Conservation (phyloP, 2,113 vertebrate genomes). For the Calidris pugnax region DNA sequence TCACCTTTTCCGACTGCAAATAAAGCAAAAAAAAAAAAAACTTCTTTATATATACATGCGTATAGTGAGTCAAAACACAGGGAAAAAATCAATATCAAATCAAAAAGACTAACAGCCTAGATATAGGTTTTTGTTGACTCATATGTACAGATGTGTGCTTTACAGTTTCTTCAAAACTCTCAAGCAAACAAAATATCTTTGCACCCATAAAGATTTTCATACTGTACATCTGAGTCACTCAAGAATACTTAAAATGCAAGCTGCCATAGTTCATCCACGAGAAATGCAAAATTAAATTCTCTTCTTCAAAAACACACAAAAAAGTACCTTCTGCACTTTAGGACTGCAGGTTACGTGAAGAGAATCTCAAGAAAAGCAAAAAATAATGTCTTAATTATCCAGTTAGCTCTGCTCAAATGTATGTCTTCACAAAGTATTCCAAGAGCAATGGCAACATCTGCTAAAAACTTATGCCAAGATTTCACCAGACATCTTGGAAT, state of each 20-base stretch:
- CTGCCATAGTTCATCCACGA: neutral
- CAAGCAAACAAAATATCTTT: constrained; percentile 72
- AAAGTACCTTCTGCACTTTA: constrained; percentile 20
- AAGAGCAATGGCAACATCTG: constrained; percentile 74
- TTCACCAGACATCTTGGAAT: constrained; percentile 68
- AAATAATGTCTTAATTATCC: constrained; percentile 16
- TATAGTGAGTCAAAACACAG: constrained; percentile 25
- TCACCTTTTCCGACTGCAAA: constrained; percentile 89
- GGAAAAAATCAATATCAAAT: constrained; percentile 13
- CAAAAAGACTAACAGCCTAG: constrained; percentile 54
- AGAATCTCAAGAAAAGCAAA: constrained; percentile 15
- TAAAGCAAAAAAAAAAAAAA: constrained; percentile 28
- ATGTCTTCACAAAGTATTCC: constrained; percentile 45
- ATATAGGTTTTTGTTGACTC: constrained; percentile 61
- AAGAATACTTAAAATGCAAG: constrained; percentile 28
- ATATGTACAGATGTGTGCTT: constrained; percentile 65
- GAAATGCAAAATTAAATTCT: neutral
- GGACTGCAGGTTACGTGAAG: neutral
- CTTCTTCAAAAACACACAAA: neutral
- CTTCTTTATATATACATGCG: neutral
- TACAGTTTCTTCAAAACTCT: constrained; percentile 43
- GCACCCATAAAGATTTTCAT: constrained; percentile 60
- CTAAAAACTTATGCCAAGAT: constrained; percentile 70
- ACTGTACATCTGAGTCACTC: constrained; percentile 44
- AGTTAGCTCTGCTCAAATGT: constrained; percentile 38